phyloP scores from a whole-genome alignment of 2,888 invertebrate genomes.

The Bombylius discolor region DNA sequence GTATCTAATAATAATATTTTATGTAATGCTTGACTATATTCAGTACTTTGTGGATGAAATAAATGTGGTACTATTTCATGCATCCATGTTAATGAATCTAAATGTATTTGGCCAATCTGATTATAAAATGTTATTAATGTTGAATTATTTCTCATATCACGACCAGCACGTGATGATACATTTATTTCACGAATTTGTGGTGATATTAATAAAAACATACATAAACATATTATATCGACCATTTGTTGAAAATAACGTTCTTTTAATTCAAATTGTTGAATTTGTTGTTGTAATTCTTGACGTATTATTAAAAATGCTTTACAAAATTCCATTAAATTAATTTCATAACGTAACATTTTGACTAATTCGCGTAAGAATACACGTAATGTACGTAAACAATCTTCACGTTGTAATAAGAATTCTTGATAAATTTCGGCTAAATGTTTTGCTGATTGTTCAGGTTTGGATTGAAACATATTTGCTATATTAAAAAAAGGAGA shows the following conservation, averaged over 20 bases:
- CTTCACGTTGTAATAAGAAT: constrained; percentile 73
- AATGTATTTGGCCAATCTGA: constrained; percentile 56
- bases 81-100: constrained; percentile 79
- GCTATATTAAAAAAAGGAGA: constrained; percentile 31
- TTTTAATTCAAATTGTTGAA: constrained; percentile 53
- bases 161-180: constrained; percentile 39
- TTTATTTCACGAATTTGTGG: constrained; percentile 61
- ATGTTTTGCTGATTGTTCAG: constrained; percentile 67
- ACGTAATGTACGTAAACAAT: constrained; percentile 76
- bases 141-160: constrained; percentile 31
- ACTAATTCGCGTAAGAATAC: constrained; percentile 80
- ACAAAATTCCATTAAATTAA: constrained; percentile 67
- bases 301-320: constrained; percentile 55
- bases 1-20: constrained; percentile 68
- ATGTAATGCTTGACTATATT: constrained; percentile 63
- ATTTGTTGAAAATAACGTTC: constrained; percentile 75
- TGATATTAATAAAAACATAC: constrained; percentile 64
- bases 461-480: constrained; percentile 74
- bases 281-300: constrained; percentile 45
- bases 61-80: constrained; percentile 64
- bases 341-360: constrained; percentile 66
- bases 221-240: constrained; percentile 73
- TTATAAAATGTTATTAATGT: constrained; percentile 29
- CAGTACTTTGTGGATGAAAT: constrained; percentile 56
- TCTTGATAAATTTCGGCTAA: constrained; percentile 80